These are phyloP conservation scores for Scalopus aquaticus DNA, from an alignment of 2,113 vertebrate genomes.

Conservation along the genomic window DNA sequence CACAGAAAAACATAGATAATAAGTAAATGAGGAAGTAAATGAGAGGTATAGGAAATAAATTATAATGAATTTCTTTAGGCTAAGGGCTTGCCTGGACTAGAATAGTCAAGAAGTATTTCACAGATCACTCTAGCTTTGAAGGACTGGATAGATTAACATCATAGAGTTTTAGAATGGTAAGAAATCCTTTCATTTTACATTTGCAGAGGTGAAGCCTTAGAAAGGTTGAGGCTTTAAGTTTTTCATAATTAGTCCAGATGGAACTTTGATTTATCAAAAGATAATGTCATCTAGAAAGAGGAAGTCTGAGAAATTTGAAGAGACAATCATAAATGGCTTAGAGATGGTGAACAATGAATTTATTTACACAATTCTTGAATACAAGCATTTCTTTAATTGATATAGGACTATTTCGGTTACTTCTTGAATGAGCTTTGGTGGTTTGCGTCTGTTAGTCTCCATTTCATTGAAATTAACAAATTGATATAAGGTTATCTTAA, in stretches of 20 bases:
- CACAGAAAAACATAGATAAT: not conserved
- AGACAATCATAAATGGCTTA: not conserved
- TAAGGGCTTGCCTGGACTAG: not conserved
- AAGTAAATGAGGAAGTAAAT: no score
- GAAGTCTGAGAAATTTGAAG: not conserved
- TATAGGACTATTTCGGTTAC: not conserved
- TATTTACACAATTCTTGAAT: not conserved
- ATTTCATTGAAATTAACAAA: not conserved
- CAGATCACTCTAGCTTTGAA: not conserved
- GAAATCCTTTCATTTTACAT: constrained; percentile 10
- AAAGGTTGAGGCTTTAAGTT: constrained; percentile 8
- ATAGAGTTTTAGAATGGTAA: not conserved
- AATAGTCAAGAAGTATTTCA: not conserved
- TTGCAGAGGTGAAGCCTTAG: not conserved
- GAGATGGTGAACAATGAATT: not conserved
- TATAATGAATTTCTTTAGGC: not conserved
- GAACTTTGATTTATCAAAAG: not conserved
- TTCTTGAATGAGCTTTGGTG: not conserved
- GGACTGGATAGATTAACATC: not conserved
- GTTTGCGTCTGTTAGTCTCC: not conserved
- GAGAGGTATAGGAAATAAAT: not conserved
- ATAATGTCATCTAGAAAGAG: not conserved
- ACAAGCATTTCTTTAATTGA: not conserved
- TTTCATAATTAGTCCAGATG: not conserved
- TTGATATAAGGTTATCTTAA: not conserved